Conservation (phyloP, 2,888 invertebrate genomes). For the Drosophila paranaensis region DNA sequence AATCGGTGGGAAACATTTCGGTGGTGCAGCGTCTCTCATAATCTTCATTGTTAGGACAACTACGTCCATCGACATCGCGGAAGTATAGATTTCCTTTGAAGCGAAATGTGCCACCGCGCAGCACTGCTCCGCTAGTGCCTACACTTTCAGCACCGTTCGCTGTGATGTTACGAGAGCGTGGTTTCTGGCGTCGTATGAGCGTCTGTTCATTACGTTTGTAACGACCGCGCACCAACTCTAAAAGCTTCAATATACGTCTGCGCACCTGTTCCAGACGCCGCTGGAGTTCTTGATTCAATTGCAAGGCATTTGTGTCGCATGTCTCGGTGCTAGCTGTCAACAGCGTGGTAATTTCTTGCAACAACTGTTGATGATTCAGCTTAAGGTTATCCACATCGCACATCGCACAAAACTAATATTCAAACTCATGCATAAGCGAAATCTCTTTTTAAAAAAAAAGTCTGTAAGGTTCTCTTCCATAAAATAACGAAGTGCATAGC, state of each 20-base stretch:
- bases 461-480: neutral
- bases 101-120: constrained; percentile 83
- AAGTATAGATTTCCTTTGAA: constrained; percentile 87
- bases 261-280: constrained; percentile 65
- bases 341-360: constrained; percentile 53
- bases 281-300: constrained; percentile 76
- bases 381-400: constrained; percentile 23
- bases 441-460: too few relatives aligned
- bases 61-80: constrained; percentile 87
- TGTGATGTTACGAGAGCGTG: constrained; percentile 13
- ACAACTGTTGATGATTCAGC: constrained; percentile 35
- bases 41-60: constrained; percentile 87
- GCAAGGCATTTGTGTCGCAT: constrained; percentile 66
- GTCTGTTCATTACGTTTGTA: constrained; percentile 70
- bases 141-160: constrained; percentile 7
- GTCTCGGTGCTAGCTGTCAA: constrained; percentile 25
- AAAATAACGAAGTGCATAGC: neutral
- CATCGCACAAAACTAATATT: constrained; percentile 8
- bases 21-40: constrained; percentile 85
- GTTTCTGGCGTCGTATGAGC: constrained; percentile 40
- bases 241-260: constrained; percentile 52
- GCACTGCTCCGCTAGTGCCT: constrained; percentile 85
- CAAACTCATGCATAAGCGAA: neutral
- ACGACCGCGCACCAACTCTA: constrained; percentile 61
- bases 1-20: constrained; percentile 85